A percentile compares a stretch with the other conserved stretches of the same genome.
Evolutionary conservation across 2,113 vertebrate species (phyloP).

Genomic region (Paradoxurus hermaphroditus): DNA sequence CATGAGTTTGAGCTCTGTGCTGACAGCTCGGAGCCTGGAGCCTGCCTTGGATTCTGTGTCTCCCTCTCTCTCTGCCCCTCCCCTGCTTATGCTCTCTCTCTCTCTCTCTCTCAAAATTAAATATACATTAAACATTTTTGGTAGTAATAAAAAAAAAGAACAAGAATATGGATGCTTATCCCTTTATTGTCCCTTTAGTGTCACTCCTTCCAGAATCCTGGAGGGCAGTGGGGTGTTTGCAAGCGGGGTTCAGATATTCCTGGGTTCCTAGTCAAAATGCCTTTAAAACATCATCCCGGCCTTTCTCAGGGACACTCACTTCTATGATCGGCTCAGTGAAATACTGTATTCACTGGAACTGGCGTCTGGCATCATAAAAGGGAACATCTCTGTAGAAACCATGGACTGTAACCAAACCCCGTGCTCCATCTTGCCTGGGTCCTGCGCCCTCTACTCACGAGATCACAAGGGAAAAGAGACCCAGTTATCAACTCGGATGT

Average conservation of each 20-base stretch:
- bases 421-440: background rate
- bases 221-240: background rate
- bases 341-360: background rate
- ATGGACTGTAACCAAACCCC: background rate
- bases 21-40: no score
- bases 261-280: background rate
- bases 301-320: background rate
- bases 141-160: background rate
- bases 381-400: background rate
- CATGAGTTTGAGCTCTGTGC: no score
- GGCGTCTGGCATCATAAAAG: constrained; percentile 1
- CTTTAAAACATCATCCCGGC: background rate
- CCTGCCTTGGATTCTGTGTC: no score
- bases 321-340: background rate
- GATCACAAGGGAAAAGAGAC: background rate
- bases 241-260: background rate
- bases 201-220: background rate
- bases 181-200: background rate
- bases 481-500: background rate
- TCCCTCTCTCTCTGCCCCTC: no score
- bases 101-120: no score
- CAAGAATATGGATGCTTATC: background rate
- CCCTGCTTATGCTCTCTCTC: no score
- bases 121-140: no score
- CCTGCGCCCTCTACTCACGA: background rate